Base-by-base conservation (phyloP, 2,888 invertebrate species). In the Cabera pusaria region DNA sequence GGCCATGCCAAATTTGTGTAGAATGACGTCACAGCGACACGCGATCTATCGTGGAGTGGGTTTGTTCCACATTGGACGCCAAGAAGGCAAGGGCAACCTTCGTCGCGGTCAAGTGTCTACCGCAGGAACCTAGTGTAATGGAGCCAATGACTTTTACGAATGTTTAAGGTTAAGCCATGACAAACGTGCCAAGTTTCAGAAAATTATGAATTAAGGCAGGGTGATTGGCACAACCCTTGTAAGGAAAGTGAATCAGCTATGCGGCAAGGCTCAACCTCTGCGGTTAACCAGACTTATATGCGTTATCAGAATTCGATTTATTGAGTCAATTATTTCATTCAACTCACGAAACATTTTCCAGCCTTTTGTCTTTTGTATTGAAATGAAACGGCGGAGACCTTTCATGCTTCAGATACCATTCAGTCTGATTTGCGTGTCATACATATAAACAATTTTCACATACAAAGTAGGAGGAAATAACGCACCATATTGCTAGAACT, bases 221-320 rank as follows among this genome's bases (percentile, higher is more conserved):
- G n/a, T 3, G 14, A 22, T 21, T 12, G 21, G 16, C 8, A 12
- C 19, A 3, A 25, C 19, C 20, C 16, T 31, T 9, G 24, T 10
- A 5, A 12, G 16, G 3, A 16, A 10, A 24, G 18, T 28, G 23
- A 18, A 2, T 16, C 5, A 8, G 6, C 1, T 6, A 3, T 7
- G 23, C 20, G 22, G 6, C 72, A 70, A 74, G 78, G 76, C 65
- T 69, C 48, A 45, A 69, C 72, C 75, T 71, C 61, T 55, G 36
- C 24, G 12, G 29, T 44, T 33, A 36, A 16, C 33, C 38, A 27
- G 51, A 38, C 37, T 36, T 47, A 49, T 36, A 31, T 49, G 50
- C 49, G 52, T 37, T 49, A 49, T 48, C 49, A 38, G 29, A 48
- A 52, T 46, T 44, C 33, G 41, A 45, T 51, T 44, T 46, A 46